These are phyloP conservation scores for Mythimna loreyi DNA, from an alignment of 2,888 invertebrate genomes.

Conservation along the genomic window DNA sequence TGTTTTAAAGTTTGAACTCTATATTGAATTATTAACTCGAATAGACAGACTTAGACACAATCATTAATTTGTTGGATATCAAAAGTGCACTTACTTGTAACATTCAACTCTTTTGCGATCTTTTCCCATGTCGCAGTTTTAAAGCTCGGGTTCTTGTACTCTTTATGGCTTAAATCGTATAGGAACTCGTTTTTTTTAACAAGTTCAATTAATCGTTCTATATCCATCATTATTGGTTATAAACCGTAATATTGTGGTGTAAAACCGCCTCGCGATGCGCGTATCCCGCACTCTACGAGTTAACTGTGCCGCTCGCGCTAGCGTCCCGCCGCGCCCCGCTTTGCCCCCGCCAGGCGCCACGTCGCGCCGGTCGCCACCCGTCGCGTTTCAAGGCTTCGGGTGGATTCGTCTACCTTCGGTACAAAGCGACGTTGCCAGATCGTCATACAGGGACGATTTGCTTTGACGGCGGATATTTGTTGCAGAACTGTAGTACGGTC, in stretches of 20 bases:
- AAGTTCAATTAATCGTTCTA: conserved; percentile 57
- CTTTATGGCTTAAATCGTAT: conserved; percentile 58
- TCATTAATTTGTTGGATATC: not conserved
- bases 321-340: conserved; percentile 56
- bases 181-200: conserved; percentile 56
- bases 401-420: conserved; percentile 39
- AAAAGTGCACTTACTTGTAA: conserved; percentile 59
- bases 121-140: conserved; percentile 60
- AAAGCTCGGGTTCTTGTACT: conserved; percentile 61
- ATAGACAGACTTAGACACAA: not conserved
- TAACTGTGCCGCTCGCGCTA: conserved; percentile 47
- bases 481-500: conserved; percentile 45
- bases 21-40: no score
- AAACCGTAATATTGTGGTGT: conserved; percentile 22
- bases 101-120: conserved; percentile 59
- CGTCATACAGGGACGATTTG: conserved; percentile 31
- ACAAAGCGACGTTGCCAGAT: conserved; percentile 51
- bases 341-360: conserved; percentile 47
- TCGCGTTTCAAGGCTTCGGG: conserved; percentile 41
- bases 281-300: conserved; percentile 40
- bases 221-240: conserved; percentile 53
- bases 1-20: no score
- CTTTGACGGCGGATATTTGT: conserved; percentile 45
- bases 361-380: conserved; percentile 22
- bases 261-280: conserved; percentile 26